A percentile compares a stretch with the other conserved stretches of the same genome.
Evolutionary conservation across 2,113 vertebrate genomes (phyloP).

Genomic region (Elephas maximus): DNA sequence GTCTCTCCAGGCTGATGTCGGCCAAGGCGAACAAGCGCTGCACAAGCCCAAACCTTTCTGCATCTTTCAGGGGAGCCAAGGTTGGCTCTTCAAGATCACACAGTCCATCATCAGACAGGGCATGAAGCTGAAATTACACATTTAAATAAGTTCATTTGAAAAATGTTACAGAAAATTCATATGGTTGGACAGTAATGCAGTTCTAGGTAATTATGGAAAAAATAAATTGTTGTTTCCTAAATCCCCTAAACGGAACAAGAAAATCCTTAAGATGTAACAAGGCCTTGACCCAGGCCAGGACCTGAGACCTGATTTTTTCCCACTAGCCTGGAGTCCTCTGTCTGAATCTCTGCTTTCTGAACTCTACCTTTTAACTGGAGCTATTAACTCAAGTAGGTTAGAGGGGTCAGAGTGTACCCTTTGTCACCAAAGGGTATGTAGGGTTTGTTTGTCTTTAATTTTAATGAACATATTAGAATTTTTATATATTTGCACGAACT

Average conservation of each 20-base stretch:
- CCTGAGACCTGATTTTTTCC: not conserved
- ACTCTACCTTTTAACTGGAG: not conserved
- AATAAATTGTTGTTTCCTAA: not conserved
- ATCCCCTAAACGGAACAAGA: not conserved
- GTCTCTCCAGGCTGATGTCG: constrained; percentile 87
- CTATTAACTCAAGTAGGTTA: not conserved
- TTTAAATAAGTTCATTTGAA: not conserved
- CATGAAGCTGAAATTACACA: constrained; percentile 88
- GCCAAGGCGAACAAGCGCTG: constrained; percentile 89
- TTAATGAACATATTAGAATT: not conserved
- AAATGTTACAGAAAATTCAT: not conserved
- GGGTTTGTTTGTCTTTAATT: not conserved
- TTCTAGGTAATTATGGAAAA: not conserved
- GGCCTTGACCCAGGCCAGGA: not conserved
- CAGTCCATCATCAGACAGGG: constrained; percentile 82
- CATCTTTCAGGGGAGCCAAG: constrained; percentile 86
- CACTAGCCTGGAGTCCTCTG: not conserved
- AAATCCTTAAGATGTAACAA: not conserved
- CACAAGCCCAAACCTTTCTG: constrained; percentile 84
- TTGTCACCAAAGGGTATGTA: not conserved
- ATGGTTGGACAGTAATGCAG: not conserved
- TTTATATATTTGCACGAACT: not conserved
- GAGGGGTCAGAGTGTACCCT: not conserved
- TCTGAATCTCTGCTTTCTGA: not conserved
- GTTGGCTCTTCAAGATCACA: constrained; percentile 80